A percentile compares a stretch with the other conserved stretches of the same genome.
Conservation (phyloP, 2,797 vertebrate species). For the Trematomus bernacchii region DNA sequence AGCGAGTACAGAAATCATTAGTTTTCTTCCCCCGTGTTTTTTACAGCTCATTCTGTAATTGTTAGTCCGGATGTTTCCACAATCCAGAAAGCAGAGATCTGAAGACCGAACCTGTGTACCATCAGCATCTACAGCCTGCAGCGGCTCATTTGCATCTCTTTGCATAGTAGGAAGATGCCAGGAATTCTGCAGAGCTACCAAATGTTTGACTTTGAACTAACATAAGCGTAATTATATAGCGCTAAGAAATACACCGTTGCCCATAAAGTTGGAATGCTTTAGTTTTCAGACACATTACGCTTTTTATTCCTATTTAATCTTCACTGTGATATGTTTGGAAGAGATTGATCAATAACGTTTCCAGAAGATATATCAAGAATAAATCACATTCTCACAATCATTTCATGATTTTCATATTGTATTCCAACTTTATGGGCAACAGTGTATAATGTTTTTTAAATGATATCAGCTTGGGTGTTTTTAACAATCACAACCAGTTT, state of each 20-base stretch:
- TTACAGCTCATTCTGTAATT: constrained; percentile 17
- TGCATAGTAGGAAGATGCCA: constrained; percentile 28
- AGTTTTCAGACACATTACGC: too few relatives aligned
- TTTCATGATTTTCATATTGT: too few relatives aligned
- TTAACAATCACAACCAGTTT: background rate
- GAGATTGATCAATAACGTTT: too few relatives aligned
- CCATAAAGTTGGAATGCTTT: too few relatives aligned
- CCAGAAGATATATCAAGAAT: too few relatives aligned
- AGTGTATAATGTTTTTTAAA: background rate
- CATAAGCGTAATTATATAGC: background rate
- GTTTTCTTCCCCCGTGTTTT: constrained; percentile 28
- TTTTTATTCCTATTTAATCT: too few relatives aligned
- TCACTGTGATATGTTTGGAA: too few relatives aligned
- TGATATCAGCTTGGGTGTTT: constrained; percentile 6
- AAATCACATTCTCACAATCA: too few relatives aligned
- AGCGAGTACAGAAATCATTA: constrained; percentile 28
- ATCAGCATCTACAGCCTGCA: constrained; percentile 44
- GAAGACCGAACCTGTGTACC: constrained; percentile 36
- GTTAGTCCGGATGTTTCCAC: constrained; percentile 11
- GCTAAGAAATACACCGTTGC: background rate
- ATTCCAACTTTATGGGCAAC: too few relatives aligned
- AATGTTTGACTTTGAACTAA: constrained; percentile 33
- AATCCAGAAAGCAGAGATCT: constrained; percentile 27
- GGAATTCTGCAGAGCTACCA: constrained; percentile 19
- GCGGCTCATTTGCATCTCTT: constrained; percentile 55